Evolutionary conservation across 2,797 vertebrate genomes (phyloP), one percentile per base, ranked within the genome.

Genomic region (Decapterus maruadsi): DNA sequence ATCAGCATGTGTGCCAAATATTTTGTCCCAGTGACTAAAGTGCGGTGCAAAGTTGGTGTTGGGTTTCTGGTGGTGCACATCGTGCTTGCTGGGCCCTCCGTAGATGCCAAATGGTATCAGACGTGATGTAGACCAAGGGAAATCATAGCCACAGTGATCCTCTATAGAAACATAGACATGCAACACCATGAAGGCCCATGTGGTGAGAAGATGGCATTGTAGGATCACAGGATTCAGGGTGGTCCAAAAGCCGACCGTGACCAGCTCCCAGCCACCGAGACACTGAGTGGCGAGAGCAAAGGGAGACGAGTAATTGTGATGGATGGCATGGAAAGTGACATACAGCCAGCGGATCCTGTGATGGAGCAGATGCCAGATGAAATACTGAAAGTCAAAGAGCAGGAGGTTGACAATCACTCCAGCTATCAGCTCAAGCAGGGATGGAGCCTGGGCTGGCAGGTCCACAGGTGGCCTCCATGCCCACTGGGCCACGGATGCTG

Each of bases 361-460:
- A 56, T 95, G 93, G 50, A 94, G 82, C 66, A 94, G 61, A 73
- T 95, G 95, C 94, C 95, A 96, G 84, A 95, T 92, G 80, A 92
- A 96, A 76, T 95, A 95, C 77, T 96, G 94, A 56, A 95, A 92
- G 84, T 95, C 94, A 84, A 95, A 95, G 6, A 95, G 92, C 26
- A 95, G 88, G 8, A 95, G 90, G 75, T 94, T 95, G 54, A 84
- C 88, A 19, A 85, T 72, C 19, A 95, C 89, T 0, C 94, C 95
- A 0, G 71, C 50, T 1, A 73, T 59, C 48, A 95, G 75, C 80
- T 93, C 94, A 65, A 89, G 50, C 20, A 95, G 57, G 9, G 78
- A 77, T 0, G 94, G 95, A 50, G 93, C 93, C 45, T 13, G 66
- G 19, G 93, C 90, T 0, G 93, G 93, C 29, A 96, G 86, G 10